Evolutionary conservation across 2,888 invertebrate genomes (phyloP), one percentile per base, ranked within the genome.

Genomic region (Cistogaster globosa): DNA sequence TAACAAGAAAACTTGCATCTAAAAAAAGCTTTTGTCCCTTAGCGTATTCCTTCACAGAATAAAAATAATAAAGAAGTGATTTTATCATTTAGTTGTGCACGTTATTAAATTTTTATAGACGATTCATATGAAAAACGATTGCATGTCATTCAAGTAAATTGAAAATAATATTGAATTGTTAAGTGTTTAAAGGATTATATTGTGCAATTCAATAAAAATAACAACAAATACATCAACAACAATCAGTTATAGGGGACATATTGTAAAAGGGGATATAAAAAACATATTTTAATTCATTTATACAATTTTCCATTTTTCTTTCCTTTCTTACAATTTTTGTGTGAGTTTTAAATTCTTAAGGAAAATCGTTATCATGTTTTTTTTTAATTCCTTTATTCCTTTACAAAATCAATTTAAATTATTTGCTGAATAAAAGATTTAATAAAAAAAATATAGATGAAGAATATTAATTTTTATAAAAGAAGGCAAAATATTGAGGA

Each of bases 121-220:
- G 6, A 45, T 63, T 71, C 55, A 32, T 68, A 53, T 48, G 6
- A 57, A 58, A 26, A 20, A 51, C 79, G 79, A 80, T 84, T 80
- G 80, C 83, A 84, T 80, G 80, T 75, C 79, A 84, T 80, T 84
- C 80, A 80, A 84, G 83, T 84, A 84, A 84, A 84, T 84, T 84
- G 80, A 84, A 84, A 84, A 84, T 84, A 80, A 75, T 84, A 84
- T 84, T 75, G 83, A 80, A 80, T 84, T 80, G 75, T 84, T 75
- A 80, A 84, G 83, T 84, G 83, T 84, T 84, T 84, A 84, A 84
- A 84, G 75, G 83, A 84, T 84, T 84, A 84, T 69, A 69, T 83
- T 79, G 68, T 79, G 53, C 74, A 79, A 45, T 71, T 75, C 72
- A 79, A 79, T 63, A 71, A 57, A n/a, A 32, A 55, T 0, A 62